Evolutionary conservation across 1,140 invertebrate species (phyloP).

Genomic region (Tetramorium simillimum): DNA sequence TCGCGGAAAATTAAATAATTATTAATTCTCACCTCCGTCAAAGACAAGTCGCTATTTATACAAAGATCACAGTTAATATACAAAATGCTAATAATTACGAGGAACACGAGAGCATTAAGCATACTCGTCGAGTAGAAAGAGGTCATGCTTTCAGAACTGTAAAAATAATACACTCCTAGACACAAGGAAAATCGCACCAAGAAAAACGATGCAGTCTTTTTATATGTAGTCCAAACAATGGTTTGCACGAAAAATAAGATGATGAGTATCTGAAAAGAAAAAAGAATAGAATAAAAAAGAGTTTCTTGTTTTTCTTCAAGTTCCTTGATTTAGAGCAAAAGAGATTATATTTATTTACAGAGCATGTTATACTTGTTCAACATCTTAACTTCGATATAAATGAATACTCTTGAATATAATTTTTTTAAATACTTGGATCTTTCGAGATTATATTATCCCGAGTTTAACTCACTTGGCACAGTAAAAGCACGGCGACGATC

Average conservation of each 20-base stretch:
- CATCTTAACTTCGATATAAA: not conserved
- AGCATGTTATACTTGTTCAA: not conserved
- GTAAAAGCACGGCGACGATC: slow-evolving; percentile 75
- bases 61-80: slow-evolving; percentile 48
- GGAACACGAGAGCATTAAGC: slow-evolving; percentile 1
- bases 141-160: slow-evolving; percentile 55
- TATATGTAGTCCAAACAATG: slow-evolving; percentile 17
- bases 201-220: slow-evolving; percentile 58
- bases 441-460: not conserved
- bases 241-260: slow-evolving; percentile 62
- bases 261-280: slow-evolving; percentile 73
- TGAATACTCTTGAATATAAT: not conserved
- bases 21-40: slow-evolving; percentile 16
- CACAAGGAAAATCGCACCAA: slow-evolving; percentile 59
- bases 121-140: slow-evolving; percentile 45
- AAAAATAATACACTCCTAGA: slow-evolving; percentile 71
- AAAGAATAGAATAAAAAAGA: not conserved
- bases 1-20: slow-evolving; percentile 27
- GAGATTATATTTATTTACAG: not conserved
- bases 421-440: not conserved
- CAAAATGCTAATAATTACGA: slow-evolving; percentile 45
- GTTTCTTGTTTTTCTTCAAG: slow-evolving; percentile 19
- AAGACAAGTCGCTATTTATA: not conserved
- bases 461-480: slow-evolving; percentile 76
- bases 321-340: not conserved